A percentile compares a stretch with the other conserved stretches of the same genome.
Evolutionary conservation across 2,797 vertebrate genomes (phyloP).

Genomic region (Megaceryle alcyon): DNA sequence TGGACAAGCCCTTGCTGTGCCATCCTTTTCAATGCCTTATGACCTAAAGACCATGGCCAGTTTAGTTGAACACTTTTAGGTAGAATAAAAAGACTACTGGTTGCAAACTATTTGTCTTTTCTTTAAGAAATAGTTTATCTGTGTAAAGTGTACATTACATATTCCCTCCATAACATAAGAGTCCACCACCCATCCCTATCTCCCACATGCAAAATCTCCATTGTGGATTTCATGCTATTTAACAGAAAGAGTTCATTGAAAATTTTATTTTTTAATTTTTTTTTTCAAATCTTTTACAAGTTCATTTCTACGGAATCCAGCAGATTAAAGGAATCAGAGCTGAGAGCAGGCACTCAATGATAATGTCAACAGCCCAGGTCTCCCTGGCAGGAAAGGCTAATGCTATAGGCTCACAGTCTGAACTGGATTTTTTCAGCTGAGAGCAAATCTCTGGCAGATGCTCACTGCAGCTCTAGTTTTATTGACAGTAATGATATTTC

Average conservation of each 20-base stretch:
- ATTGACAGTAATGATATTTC: constrained; percentile 38
- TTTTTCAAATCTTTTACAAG: neutral
- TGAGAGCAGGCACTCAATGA: accelerated
- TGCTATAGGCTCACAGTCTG: neutral
- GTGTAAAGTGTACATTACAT: neutral
- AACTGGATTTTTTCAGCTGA: neutral
- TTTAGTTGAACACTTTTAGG: neutral
- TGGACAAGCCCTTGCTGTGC: neutral
- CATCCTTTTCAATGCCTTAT: neutral
- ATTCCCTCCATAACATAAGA: neutral
- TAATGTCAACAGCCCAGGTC: neutral
- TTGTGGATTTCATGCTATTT: neutral
- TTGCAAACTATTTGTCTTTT: neutral
- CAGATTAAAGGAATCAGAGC: neutral
- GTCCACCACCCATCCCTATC: neutral
- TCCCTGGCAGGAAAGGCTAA: neutral
- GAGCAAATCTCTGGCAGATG: neutral
- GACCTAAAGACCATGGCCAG: neutral
- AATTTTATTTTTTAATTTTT: too few relatives aligned
- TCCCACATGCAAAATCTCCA: neutral
- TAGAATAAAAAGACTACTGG: neutral
- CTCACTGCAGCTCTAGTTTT: neutral
- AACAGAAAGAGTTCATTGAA: neutral
- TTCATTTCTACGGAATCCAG: neutral
- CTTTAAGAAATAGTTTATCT: neutral